Percentiles rank a stretch among this genome's conserved stretches.
phyloP scores from a whole-genome alignment of 1,140 invertebrate genomes.

The Thaumatotibia leucotreta region DNA sequence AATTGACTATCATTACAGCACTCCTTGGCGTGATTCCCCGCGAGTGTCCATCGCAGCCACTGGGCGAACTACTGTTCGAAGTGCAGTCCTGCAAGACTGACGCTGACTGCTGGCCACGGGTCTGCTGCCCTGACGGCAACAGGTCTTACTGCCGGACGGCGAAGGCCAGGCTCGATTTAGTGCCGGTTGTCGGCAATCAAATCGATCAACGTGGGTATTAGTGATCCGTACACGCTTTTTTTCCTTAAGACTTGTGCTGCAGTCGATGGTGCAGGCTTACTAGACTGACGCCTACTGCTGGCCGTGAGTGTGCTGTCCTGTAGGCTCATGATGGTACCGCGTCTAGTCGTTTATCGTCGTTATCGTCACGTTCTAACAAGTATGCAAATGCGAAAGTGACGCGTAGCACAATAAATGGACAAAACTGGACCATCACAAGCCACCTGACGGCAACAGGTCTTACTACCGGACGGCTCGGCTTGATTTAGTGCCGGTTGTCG shows the following conservation, averaged over 20 bases:
- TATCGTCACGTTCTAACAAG: too few species aligned
- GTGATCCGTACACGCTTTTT: too few species aligned
- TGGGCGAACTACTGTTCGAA: conserved; percentile 82
- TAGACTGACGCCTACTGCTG: conserved; percentile 81
- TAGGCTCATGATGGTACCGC: too few species aligned
- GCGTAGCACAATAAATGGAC: too few species aligned
- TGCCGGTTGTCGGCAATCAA: conserved; percentile 73
- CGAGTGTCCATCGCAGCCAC: conserved; percentile 79
- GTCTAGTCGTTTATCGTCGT: too few species aligned
- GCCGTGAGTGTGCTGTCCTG: conserved; percentile 84
- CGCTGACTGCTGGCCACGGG: conserved; percentile 82
- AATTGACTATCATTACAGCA: too few species aligned
- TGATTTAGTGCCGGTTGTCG: conserved; percentile 77
- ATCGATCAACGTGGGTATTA: conserved; percentile 68
- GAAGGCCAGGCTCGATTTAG: conserved; percentile 78
- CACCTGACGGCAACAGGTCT: conserved; percentile 77
- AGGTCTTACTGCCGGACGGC: conserved; percentile 82
- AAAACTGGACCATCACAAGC: too few species aligned
- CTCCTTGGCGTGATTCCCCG: conserved; percentile 80
- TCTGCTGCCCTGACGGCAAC: conserved; percentile 82
- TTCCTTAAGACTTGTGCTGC: too few species aligned
- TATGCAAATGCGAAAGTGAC: too few species aligned
- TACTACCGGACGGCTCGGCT: conserved; percentile 82
- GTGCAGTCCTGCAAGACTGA: conserved; percentile 81
- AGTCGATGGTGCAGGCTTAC: conserved; percentile 82